Conservation (phyloP, 2,888 invertebrate genomes). For the Dicycla oo region DNA sequence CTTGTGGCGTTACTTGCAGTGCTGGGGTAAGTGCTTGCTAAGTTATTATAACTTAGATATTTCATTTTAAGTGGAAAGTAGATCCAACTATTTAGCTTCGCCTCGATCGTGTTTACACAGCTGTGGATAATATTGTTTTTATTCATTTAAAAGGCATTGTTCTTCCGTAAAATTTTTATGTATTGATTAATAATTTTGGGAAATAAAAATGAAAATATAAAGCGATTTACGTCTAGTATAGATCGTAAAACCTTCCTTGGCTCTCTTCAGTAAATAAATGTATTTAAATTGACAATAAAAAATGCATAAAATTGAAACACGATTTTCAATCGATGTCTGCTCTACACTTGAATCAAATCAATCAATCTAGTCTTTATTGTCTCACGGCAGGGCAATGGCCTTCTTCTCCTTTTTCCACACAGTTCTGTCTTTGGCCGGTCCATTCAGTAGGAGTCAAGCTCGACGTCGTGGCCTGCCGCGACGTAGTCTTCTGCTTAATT, state of each 20-base stretch:
- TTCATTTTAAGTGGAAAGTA: background rate
- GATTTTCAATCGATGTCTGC: background rate
- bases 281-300: background rate
- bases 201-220: background rate
- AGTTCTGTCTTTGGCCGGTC: background rate
- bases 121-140: background rate
- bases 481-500: background rate
- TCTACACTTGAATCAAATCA: no score
- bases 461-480: background rate
- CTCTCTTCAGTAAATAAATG: background rate
- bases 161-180: background rate
- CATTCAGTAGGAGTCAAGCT: background rate
- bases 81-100: background rate
- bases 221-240: background rate
- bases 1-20: slow-evolving; percentile 27
- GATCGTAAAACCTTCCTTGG: background rate
- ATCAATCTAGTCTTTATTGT: no score
- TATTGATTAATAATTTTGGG: background rate
- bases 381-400: background rate
- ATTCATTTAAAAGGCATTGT: background rate
- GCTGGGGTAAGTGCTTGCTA: slow-evolving; percentile 50
- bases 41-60: background rate
- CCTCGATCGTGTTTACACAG: background rate
- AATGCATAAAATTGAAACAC: background rate
- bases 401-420: background rate